A percentile compares a stretch with the other conserved stretches of the same genome.
Evolutionary conservation across 2,113 vertebrate species (phyloP).

Genomic region (Otus sunia): DNA sequence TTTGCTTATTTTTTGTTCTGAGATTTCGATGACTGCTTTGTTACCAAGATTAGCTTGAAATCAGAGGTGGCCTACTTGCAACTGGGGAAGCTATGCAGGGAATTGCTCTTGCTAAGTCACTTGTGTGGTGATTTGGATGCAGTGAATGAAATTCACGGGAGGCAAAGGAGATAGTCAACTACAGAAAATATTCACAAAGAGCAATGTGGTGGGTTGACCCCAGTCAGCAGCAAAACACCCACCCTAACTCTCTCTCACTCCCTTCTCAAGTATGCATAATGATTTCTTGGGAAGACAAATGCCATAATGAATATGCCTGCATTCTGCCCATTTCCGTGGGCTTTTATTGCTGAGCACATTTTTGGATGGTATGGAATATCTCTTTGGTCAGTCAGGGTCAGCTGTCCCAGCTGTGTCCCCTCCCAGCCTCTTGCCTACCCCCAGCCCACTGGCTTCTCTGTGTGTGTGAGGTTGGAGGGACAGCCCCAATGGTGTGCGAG

Average conservation of each 20-base stretch:
- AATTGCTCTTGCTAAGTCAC: neutral
- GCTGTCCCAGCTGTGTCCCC: neutral
- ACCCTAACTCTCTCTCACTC: neutral
- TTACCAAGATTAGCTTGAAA: neutral
- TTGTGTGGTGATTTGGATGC: neutral
- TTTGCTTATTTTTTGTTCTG: neutral
- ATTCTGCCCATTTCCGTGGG: neutral
- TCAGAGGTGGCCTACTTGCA: neutral
- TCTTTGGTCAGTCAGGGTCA: too few relatives aligned
- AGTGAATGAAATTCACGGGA: neutral
- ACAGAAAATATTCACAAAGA: neutral
- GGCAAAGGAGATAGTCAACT: neutral
- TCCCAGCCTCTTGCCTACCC: neutral
- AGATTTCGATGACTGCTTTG: neutral
- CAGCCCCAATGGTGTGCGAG: neutral
- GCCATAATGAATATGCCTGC: accelerated
- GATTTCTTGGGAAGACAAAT: neutral
- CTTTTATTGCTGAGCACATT: neutral
- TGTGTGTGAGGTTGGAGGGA: neutral
- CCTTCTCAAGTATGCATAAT: neutral
- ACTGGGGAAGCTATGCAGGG: neutral
- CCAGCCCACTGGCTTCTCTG: neutral
- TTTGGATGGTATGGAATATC: neutral
- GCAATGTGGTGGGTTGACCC: neutral
- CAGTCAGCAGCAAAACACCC: neutral